Conservation (phyloP, 2,113 vertebrate species). For the Cyprinodon tularosa region DNA sequence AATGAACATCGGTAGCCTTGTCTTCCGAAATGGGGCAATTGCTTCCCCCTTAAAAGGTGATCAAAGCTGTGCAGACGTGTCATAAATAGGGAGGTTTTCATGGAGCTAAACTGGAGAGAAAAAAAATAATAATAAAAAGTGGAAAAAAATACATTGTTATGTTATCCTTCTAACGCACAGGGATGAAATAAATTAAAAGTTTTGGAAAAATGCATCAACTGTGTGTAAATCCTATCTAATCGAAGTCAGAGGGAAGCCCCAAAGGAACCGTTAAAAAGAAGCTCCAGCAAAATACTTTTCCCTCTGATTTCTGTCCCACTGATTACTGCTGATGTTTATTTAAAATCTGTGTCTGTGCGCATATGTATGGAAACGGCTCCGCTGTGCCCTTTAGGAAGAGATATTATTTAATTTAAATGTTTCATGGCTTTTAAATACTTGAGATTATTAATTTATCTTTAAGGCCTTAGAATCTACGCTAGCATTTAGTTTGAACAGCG, state of each 20-base stretch:
- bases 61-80: slow-evolving; percentile 53
- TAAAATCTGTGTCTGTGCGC: slow-evolving; percentile 72
- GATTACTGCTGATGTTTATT: slow-evolving; percentile 77
- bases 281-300: slow-evolving; percentile 62
- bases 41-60: slow-evolving; percentile 62
- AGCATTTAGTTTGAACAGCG: slow-evolving; percentile 74
- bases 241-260: slow-evolving; percentile 58
- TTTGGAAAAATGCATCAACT: slow-evolving; percentile 55
- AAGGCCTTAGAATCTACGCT: slow-evolving; percentile 75
- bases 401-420: slow-evolving; percentile 83
- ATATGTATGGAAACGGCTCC: slow-evolving; percentile 68
- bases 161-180: slow-evolving; percentile 21
- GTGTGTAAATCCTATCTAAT: slow-evolving; percentile 72
- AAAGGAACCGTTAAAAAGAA: slow-evolving; percentile 58
- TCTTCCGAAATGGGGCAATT: slow-evolving; percentile 69
- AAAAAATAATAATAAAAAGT: background rate
- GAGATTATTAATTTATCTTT: slow-evolving; percentile 83
- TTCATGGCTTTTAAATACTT: slow-evolving; percentile 82
- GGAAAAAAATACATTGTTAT: slow-evolving; percentile 1
- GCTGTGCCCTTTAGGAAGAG: slow-evolving; percentile 79
- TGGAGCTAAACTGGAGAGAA: slow-evolving; percentile 3
- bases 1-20: slow-evolving; percentile 63
- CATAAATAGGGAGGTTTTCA: slow-evolving; percentile 21
- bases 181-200: slow-evolving; percentile 46
- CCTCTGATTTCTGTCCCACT: slow-evolving; percentile 69